Percentiles rank a stretch among this genome's conserved stretches.
These are phyloP conservation scores for Petrosia ficiformis DNA, from an alignment of 37 sponge, comb jelly and placozoan genomes.

Conservation along the genomic window DNA sequence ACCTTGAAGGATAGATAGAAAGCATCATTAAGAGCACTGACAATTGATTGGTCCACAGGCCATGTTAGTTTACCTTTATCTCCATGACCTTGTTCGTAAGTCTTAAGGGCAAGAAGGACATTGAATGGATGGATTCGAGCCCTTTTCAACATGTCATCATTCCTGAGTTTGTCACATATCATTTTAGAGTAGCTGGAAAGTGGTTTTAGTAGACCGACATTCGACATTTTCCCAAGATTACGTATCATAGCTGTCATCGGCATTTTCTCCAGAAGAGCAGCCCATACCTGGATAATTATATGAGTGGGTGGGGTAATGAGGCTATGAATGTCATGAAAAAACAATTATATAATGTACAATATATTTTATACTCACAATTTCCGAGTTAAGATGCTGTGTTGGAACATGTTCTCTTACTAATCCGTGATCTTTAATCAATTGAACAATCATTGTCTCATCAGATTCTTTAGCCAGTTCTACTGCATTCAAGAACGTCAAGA, in stretches of 20 bases:
- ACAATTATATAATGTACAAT: no score
- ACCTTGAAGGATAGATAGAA: slow-evolving; percentile 79
- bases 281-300: slow-evolving; percentile 61
- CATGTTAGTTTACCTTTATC: slow-evolving; percentile 67
- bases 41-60: slow-evolving; percentile 47
- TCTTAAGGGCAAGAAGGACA: slow-evolving; percentile 69
- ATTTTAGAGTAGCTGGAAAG: slow-evolving; percentile 27
- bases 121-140: slow-evolving; percentile 77
- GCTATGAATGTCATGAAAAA: not conserved
- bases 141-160: slow-evolving; percentile 34
- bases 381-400: slow-evolving; percentile 47
- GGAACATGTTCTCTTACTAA: slow-evolving; percentile 79
- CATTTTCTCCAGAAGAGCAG: slow-evolving; percentile 69
- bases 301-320: no score
- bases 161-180: slow-evolving; percentile 41
- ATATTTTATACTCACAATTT: slow-evolving; percentile 31
- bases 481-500: slow-evolving; percentile 43
- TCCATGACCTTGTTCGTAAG: slow-evolving; percentile 58
- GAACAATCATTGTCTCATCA: slow-evolving; percentile 35
- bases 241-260: slow-evolving; percentile 85
- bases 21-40: slow-evolving; percentile 49
- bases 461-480: slow-evolving; percentile 58
- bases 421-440: slow-evolving; percentile 27
- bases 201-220: slow-evolving; percentile 63
- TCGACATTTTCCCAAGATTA: slow-evolving; percentile 80